phyloP scores from a whole-genome alignment of 2,113 vertebrate species.

The Phalacrocorax aristotelis region DNA sequence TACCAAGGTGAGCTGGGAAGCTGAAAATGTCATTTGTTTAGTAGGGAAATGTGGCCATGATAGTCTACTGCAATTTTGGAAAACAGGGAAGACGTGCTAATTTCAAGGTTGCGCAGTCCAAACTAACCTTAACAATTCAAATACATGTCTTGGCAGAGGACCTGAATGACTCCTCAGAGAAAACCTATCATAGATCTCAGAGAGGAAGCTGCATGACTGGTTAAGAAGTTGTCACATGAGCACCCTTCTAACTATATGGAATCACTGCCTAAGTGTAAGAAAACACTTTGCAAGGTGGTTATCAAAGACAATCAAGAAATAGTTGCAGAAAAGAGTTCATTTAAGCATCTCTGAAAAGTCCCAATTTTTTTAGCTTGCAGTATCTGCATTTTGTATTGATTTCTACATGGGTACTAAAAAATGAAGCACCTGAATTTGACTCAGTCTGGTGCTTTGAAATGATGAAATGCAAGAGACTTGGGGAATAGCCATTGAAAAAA shows the following conservation, averaged over 20 bases:
- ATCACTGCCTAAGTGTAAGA: background rate
- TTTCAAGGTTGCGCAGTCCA: background rate
- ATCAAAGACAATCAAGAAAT: background rate
- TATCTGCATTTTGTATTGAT: background rate
- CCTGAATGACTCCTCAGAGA: background rate
- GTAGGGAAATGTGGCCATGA: background rate
- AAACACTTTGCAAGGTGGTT: background rate
- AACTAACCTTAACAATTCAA: background rate
- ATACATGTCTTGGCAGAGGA: background rate
- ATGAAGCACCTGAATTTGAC: background rate
- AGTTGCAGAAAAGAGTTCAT: background rate
- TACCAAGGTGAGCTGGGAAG: background rate
- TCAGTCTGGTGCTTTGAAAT: background rate
- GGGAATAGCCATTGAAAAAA: background rate
- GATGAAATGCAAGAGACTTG: background rate
- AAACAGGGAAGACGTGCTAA: background rate
- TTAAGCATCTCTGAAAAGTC: background rate
- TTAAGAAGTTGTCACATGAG: background rate
- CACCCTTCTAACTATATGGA: background rate
- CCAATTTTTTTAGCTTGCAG: background rate
- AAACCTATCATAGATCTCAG: background rate
- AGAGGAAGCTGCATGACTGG: background rate
- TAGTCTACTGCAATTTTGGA: background rate
- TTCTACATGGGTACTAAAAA: background rate
- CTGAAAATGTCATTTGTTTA: background rate